Conservation (phyloP, 2,888 invertebrate genomes). For the Dicyrtoma fusca region DNA sequence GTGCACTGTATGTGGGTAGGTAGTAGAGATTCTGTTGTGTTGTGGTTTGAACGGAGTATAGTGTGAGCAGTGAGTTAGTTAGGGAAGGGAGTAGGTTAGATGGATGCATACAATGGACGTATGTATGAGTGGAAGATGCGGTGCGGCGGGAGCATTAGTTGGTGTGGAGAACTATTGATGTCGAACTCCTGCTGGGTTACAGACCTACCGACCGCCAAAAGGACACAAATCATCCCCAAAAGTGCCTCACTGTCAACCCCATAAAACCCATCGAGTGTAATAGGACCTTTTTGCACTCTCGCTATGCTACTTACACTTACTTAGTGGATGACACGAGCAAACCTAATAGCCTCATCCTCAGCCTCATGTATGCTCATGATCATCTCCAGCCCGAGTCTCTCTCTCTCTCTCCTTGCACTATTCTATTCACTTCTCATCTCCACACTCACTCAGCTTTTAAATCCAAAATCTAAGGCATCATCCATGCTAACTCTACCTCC, state of each 20-base stretch:
- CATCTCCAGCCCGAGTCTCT: neutral
- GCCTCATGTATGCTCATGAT: too few species aligned
- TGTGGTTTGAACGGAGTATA: neutral
- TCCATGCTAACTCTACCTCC: too few species aligned
- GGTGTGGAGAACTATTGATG: slow-evolving; percentile 53
- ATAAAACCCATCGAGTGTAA: slow-evolving; percentile 46
- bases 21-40: neutral
- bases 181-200: slow-evolving; percentile 57
- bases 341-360: slow-evolving; percentile 18
- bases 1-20: neutral
- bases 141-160: slow-evolving; percentile 6
- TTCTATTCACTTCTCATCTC: neutral
- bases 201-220: slow-evolving; percentile 57
- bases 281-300: slow-evolving; percentile 36
- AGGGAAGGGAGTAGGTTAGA: neutral
- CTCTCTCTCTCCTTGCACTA: neutral
- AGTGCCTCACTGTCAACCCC: slow-evolving; percentile 56
- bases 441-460: too few species aligned
- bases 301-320: slow-evolving; percentile 12
- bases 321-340: slow-evolving; percentile 4
- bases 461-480: too few species aligned
- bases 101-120: slow-evolving; percentile 1
- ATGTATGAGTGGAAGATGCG: slow-evolving; percentile 21
- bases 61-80: neutral
- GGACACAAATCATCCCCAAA: slow-evolving; percentile 57